These are phyloP conservation scores for Polyergus mexicanus DNA, from an alignment of 1,140 invertebrate species.

Conservation along the genomic window DNA sequence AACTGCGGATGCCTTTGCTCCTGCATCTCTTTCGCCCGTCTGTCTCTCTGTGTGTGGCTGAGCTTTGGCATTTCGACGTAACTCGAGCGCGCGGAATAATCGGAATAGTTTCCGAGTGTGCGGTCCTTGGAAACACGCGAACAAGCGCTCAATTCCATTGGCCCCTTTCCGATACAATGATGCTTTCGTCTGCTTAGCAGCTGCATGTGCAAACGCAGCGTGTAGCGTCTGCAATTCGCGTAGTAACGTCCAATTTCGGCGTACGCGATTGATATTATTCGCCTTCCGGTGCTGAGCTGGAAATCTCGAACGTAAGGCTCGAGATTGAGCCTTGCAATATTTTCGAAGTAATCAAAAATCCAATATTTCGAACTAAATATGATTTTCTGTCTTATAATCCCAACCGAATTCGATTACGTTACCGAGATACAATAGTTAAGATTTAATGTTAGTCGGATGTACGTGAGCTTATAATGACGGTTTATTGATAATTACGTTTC, in stretches of 20 bases:
- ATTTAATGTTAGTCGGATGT: background rate
- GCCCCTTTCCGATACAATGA: constrained; percentile 32
- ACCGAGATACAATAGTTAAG: background rate
- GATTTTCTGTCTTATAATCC: background rate
- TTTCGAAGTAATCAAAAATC: background rate
- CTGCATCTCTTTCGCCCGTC: constrained; percentile 8
- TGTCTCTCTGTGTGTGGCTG: constrained; percentile 14
- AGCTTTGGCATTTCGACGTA: constrained; percentile 39
- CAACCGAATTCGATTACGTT: background rate
- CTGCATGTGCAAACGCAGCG: constrained; percentile 47
- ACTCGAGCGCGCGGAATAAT: constrained; percentile 40
- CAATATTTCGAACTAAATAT: no score
- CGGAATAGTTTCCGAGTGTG: constrained; percentile 58
- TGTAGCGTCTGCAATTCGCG: constrained; percentile 22
- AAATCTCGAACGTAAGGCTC: background rate
- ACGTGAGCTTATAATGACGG: background rate
- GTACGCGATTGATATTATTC: constrained; percentile 33
- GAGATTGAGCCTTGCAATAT: background rate
- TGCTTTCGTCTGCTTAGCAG: constrained; percentile 59
- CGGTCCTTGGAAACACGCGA: constrained; percentile 51
- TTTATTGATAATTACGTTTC: constrained; percentile 4
- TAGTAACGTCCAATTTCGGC: background rate
- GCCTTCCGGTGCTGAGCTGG: background rate
- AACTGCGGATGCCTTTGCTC: constrained; percentile 12
- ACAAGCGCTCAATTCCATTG: constrained; percentile 54